Evolutionary conservation across 2,888 invertebrate genomes (phyloP), one percentile per base, ranked within the genome.

Genomic region (Bedellia somnulentella): DNA sequence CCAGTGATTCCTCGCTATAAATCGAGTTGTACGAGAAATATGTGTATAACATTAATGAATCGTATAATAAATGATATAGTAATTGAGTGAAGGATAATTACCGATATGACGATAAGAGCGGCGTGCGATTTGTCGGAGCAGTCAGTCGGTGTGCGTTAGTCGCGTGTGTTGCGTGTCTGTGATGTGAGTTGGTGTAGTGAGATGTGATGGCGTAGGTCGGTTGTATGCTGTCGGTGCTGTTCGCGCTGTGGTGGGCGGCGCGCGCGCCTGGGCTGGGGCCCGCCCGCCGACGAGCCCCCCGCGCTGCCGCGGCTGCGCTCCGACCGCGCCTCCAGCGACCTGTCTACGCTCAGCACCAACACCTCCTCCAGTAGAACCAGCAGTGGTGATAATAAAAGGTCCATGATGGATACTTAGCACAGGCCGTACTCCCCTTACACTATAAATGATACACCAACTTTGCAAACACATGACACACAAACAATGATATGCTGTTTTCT

Each of bases 241-340:
- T 81, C 51, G 75, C 81, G 60, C 62, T 80, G 64, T 82, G 81
- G 82, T 78, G 80, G 49, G 73, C 77, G 42, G 78, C 80, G 52
- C 80, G 81, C 56, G 80, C 79, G 62, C n/a, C 63, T 82, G 47
- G 66, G 75, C 49, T 66, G 63, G 67, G 31, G 44, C 46, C 67
- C 67, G 32, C 68, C 70, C 34, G 50, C 52, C 35, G 75, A 75
- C 35, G 75, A 71, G 40, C 46, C 52, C 34, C 70, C 73, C 28
- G 50, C 60, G 47, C 55, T 71, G 45, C 76, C 67, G 37, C 62
- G 67, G 37, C 55, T 73, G 45, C 66, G 75, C 39, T 75, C 76
- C 22, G 66, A 73, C 33, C 63, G 77, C 36, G 75, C 73, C 45
- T 70, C 70, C 45, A 70, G 73, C 45, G 75, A 76, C 50, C 63